phyloP scores from a whole-genome alignment of 1,140 invertebrate species.

The Neotoxoptera formosana region DNA sequence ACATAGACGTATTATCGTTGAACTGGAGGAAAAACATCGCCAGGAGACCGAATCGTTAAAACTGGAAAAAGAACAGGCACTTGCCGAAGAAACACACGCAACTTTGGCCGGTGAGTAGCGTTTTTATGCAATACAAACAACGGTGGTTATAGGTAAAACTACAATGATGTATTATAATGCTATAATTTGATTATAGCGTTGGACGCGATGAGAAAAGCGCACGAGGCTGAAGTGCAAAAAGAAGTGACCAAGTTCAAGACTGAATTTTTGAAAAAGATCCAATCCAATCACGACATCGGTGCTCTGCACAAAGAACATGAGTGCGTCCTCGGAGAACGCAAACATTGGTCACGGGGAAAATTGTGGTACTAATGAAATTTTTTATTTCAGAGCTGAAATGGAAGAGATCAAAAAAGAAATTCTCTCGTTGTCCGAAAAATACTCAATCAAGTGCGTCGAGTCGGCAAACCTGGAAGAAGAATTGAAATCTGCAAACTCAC shows the following conservation, averaged over 20 bases:
- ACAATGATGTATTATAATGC: not conserved
- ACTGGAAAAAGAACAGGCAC: slow-evolving; percentile 85
- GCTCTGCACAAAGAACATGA: slow-evolving; percentile 69
- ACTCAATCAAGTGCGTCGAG: slow-evolving; percentile 91
- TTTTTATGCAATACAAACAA: not conserved
- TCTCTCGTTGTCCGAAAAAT: slow-evolving; percentile 85
- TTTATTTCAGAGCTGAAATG: slow-evolving; percentile 75
- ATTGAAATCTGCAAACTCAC: slow-evolving; percentile 76
- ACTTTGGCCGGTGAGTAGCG: slow-evolving; percentile 64
- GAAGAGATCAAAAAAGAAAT: slow-evolving; percentile 86
- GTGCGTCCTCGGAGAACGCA: slow-evolving; percentile 63
- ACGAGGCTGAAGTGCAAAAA: slow-evolving; percentile 87
- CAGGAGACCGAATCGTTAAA: slow-evolving; percentile 76
- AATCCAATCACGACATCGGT: slow-evolving; percentile 69
- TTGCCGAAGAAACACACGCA: slow-evolving; percentile 86
- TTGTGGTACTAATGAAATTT: not conserved
- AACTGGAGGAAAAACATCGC: slow-evolving; percentile 84
- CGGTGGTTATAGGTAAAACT: not conserved
- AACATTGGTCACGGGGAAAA: not conserved
- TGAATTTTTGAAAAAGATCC: slow-evolving; percentile 80
- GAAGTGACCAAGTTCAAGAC: slow-evolving; percentile 88
- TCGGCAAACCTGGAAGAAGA: slow-evolving; percentile 86
- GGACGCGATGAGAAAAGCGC: slow-evolving; percentile 91
- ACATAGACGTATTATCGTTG: slow-evolving; percentile 81
- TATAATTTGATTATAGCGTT: slow-evolving; percentile 70